phyloP scores from a whole-genome alignment of 2,888 invertebrate species.

The Noctua janthina region DNA sequence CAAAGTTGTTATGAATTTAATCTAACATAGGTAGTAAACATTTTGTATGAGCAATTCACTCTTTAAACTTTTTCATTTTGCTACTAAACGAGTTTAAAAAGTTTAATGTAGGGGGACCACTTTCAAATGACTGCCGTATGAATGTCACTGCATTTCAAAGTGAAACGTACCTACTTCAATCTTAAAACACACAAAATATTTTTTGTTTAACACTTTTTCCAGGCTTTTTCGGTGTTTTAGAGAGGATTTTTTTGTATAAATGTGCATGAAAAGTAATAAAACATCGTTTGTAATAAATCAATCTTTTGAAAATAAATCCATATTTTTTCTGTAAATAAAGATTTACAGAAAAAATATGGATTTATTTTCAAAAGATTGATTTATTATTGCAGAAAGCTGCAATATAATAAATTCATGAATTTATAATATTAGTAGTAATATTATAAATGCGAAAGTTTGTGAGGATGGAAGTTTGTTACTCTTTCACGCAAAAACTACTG shows the following conservation, averaged over 20 bases:
- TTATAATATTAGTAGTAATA: too few relatives aligned
- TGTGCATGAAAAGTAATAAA: neutral
- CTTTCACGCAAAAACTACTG: too few relatives aligned
- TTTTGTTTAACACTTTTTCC: neutral
- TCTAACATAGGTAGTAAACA: slow-evolving; percentile 42
- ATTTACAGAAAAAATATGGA: too few relatives aligned
- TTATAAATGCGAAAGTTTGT: too few relatives aligned
- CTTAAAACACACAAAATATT: neutral
- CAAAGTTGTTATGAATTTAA: slow-evolving; percentile 44
- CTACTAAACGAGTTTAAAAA: slow-evolving; percentile 36
- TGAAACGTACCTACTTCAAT: neutral
- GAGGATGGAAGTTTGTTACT: too few relatives aligned
- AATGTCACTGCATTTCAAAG: slow-evolving; percentile 48
- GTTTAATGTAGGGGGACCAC: slow-evolving; percentile 36
- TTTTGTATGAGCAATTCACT: slow-evolving; percentile 51
- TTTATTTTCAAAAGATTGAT: too few relatives aligned
- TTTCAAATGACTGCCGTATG: slow-evolving; percentile 36
- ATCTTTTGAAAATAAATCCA: neutral
- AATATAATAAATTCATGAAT: neutral
- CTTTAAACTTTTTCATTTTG: slow-evolving; percentile 52
- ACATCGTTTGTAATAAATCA: neutral
- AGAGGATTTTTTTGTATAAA: neutral
- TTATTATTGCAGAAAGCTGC: too few relatives aligned
- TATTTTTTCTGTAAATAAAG: neutral
- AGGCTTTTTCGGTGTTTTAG: neutral